Base-by-base conservation (phyloP, 2,888 invertebrate genomes). In the Eledone cirrhosa region DNA sequence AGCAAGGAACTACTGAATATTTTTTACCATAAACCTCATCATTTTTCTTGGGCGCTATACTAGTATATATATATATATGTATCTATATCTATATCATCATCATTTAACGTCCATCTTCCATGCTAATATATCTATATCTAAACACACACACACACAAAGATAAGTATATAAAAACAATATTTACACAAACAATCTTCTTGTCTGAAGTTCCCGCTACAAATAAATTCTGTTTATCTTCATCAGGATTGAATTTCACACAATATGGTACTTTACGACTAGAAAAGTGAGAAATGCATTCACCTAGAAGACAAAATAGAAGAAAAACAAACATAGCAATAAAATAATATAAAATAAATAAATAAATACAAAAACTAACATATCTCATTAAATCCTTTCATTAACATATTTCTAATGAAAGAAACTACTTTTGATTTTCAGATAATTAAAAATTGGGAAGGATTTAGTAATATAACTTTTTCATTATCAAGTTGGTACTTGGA, bases 191-290 rank as follows among this genome's bases (percentile, higher is more conserved):
- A 84, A 99, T 99, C 92, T 99, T 99, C 91, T 99, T 99, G 89
- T 99, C 99, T 0, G 98, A 97, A 2, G 98, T 99, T 79, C 99
- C 99, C 77, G 98, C 97, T 1, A 99, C 97, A 92, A 99, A 99
- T 33, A 99, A 93, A 91, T 99, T 95, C 88, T 99, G 99, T 87
- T 99, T 99, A 88, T 97, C 97, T 77, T 94, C 94, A 88, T 99
- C 99, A 0, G 99, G 99, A 91, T 99, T 95, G 91, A 98, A 99
- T 92, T 98, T 98, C 72, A 96, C 95, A 91, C 99, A 99, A 91
- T 98, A 99, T 0, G 99, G 97, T 87, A 99, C 97, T 91, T 99
- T 99, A 79, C 97, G 93, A 77, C 97, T 98, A 27, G 97, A 97
- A 92, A 98, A 99, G 69, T 88, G 83, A 14, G 85, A 85, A 48